These are phyloP conservation scores for Erpobdella octoculata DNA, from an alignment of 2,888 invertebrate species.

Conservation along the genomic window DNA sequence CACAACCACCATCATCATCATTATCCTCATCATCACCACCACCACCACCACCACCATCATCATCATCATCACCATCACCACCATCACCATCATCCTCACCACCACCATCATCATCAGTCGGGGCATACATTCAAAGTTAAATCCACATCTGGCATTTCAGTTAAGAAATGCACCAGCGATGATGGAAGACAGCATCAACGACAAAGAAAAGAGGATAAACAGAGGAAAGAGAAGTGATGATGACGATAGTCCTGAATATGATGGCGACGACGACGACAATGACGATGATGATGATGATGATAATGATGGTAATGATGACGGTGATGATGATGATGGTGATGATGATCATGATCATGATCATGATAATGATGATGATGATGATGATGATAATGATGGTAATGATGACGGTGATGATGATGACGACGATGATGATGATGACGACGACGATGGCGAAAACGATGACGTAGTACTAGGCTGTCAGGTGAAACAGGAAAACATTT, in stretches of 20 bases:
- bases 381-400: conserved; percentile 18
- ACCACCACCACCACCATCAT: too few species aligned
- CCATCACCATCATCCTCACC: too few species aligned
- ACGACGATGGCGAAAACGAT: background rate
- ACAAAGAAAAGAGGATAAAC: too few species aligned
- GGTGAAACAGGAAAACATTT: background rate
- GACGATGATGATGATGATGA: background rate
- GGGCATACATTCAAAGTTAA: too few species aligned
- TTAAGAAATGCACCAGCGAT: too few species aligned
- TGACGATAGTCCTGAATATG: background rate
- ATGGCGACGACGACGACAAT: background rate
- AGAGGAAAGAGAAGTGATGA: too few species aligned
- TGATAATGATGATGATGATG: conserved; percentile 9
- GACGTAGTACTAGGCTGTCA: background rate
- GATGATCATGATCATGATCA: background rate
- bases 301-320: background rate
- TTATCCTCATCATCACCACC: background rate
- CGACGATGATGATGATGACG: conserved; percentile 21
- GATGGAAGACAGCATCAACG: too few species aligned
- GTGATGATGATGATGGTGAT: background rate
- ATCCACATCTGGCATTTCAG: too few species aligned
- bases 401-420: background rate
- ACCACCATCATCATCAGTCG: too few species aligned
- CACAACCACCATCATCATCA: background rate
- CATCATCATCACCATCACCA: too few species aligned